Conservation (phyloP, 2,113 vertebrate species). For the Rhineura floridana region DNA sequence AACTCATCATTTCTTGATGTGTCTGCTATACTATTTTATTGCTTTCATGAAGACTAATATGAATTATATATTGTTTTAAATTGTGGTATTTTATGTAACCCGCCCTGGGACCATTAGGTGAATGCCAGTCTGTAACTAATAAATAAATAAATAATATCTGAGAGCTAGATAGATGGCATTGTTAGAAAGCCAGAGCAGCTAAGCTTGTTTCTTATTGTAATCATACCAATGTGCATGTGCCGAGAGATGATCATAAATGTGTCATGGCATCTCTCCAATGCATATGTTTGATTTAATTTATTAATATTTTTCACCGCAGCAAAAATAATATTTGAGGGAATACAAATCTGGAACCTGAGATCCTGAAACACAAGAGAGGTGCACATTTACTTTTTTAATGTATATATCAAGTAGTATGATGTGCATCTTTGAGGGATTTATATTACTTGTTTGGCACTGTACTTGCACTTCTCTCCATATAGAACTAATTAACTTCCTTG, state of each 20-base stretch:
- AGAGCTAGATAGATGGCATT: not conserved
- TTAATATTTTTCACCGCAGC: not conserved
- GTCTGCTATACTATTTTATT: not conserved
- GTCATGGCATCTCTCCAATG: not conserved
- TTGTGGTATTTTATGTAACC: no score
- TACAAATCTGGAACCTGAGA: not conserved
- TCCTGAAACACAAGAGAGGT: not conserved
- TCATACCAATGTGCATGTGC: not conserved
- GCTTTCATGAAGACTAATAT: not conserved
- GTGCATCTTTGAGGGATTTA: not conserved
- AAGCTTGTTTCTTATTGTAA: not conserved
- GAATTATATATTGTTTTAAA: no score
- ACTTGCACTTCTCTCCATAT: not conserved
- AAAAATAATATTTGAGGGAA: not conserved
- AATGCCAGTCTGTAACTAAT: no score
- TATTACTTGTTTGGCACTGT: not conserved
- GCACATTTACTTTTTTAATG: not conserved
- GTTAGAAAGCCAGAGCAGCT: not conserved
- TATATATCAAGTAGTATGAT: rapidly evolving
- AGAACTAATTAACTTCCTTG: not conserved
- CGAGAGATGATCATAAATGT: not conserved
- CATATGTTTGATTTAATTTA: not conserved
- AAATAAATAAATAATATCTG: no score
- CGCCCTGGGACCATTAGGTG: no score
- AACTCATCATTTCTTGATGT: not conserved